Evolutionary conservation across 2,888 invertebrate genomes (phyloP).

Genomic region (Melanostoma scalare): DNA sequence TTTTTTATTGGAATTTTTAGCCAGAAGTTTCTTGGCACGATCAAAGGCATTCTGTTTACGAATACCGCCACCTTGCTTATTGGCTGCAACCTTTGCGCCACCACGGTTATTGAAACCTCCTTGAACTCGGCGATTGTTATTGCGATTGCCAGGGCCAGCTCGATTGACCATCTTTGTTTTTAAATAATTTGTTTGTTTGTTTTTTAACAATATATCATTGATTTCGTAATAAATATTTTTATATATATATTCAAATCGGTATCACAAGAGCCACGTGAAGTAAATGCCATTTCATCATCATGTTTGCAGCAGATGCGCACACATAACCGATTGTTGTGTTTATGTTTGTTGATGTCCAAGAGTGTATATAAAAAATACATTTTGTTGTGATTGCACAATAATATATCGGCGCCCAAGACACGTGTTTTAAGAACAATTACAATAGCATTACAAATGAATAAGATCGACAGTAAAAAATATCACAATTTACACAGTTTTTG

Average conservation of each 20-base stretch:
- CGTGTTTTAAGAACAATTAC: conserved; percentile 46
- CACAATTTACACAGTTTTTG: conserved; percentile 67
- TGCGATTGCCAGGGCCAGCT: conserved; percentile 80
- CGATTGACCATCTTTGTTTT: conserved; percentile 82
- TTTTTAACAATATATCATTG: conserved; percentile 46
- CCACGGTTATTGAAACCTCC: conserved; percentile 82
- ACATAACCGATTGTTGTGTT: conserved; percentile 52
- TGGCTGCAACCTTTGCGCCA: conserved; percentile 79
- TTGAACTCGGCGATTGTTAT: conserved; percentile 78
- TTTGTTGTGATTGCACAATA: conserved; percentile 52
- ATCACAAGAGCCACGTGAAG: conserved; percentile 69
- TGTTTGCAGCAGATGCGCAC: conserved; percentile 26
- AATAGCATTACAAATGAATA: conserved; percentile 46
- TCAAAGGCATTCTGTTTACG: conserved; percentile 83
- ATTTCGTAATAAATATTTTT: conserved; percentile 51
- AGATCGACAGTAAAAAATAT: conserved; percentile 47
- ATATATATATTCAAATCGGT: conserved; percentile 46
- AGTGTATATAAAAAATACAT: conserved; percentile 26
- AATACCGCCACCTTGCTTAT: conserved; percentile 82
- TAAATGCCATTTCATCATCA: conserved; percentile 7
- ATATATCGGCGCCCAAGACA: conserved; percentile 52
- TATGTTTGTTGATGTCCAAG: conserved; percentile 34
- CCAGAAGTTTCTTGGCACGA: conserved; percentile 83
- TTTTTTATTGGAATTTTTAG: conserved; percentile 83
- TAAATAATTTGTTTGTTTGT: conserved; percentile 46